These are phyloP conservation scores for Merluccius polli DNA, from an alignment of 2,797 vertebrate genomes.

Conservation along the genomic window DNA sequence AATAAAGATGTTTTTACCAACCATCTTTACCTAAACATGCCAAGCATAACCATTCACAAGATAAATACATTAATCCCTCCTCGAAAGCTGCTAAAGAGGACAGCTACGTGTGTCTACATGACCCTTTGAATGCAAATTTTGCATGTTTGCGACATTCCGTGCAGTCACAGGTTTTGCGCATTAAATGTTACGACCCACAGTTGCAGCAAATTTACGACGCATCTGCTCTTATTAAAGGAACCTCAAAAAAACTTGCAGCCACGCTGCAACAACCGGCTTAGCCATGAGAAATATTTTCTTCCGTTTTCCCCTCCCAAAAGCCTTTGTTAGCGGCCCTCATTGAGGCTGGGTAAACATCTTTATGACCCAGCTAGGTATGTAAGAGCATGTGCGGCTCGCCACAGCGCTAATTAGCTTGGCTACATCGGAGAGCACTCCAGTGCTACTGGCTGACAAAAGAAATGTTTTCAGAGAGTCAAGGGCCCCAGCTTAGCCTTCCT, in stretches of 20 bases:
- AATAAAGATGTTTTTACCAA: background rate
- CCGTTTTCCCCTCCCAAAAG: conserved; percentile 51
- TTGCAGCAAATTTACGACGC: conserved; percentile 54
- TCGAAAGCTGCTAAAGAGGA: background rate
- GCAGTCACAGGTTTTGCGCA: conserved; percentile 53
- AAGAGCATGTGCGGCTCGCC: conserved; percentile 64
- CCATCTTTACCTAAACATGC: too few species aligned
- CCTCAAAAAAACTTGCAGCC: conserved; percentile 60
- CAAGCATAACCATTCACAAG: background rate
- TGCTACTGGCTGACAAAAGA: conserved; percentile 55
- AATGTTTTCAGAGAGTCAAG: conserved; percentile 49
- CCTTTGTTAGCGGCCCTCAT: conserved; percentile 59
- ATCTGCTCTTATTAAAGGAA: conserved; percentile 52
- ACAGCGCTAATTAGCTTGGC: conserved; percentile 68
- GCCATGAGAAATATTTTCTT: conserved; percentile 50
- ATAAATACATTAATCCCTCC: background rate
- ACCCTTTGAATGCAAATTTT: background rate
- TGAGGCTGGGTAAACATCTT: conserved; percentile 68
- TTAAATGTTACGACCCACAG: conserved; percentile 48
- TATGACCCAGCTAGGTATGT: conserved; percentile 60
- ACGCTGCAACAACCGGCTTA: conserved; percentile 26
- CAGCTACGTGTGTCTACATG: background rate
- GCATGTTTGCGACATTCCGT: conserved; percentile 34
- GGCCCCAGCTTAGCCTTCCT: conserved; percentile 43
- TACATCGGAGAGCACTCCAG: conserved; percentile 71